phyloP scores from a whole-genome alignment of 2,797 vertebrate genomes.

The Lates japonicus region DNA sequence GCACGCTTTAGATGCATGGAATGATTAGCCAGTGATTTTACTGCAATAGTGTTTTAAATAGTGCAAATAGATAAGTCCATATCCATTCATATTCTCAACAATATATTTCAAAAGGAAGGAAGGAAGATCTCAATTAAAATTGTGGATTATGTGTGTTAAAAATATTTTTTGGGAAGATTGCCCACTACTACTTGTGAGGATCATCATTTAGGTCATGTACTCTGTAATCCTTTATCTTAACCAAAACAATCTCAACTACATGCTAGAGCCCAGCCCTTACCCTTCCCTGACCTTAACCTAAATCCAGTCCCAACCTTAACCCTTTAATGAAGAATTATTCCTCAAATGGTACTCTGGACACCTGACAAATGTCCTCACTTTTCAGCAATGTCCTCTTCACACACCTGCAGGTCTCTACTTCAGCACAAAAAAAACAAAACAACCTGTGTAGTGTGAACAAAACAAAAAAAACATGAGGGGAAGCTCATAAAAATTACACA shows the following conservation, averaged over 20 bases:
- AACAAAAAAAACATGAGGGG: not conserved
- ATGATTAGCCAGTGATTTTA: too few species aligned
- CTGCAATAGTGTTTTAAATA: too few species aligned
- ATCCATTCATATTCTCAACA: too few species aligned
- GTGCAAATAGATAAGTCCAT: too few species aligned
- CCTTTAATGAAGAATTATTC: not conserved
- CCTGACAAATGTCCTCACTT: not conserved
- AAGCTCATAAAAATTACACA: conserved; percentile 11
- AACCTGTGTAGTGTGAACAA: conserved; percentile 21
- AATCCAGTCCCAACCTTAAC: not conserved
- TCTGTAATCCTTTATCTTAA: not conserved
- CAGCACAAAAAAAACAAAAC: not conserved
- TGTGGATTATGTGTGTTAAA: too few species aligned
- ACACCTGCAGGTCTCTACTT: conserved; percentile 1
- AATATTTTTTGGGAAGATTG: too few species aligned
- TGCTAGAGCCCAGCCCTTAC: not conserved
- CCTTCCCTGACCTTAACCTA: not conserved
- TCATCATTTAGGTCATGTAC: too few species aligned
- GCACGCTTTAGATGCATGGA: too few species aligned
- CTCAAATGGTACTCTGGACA: not conserved
- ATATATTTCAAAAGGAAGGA: too few species aligned
- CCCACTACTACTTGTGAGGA: too few species aligned
- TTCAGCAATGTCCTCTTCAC: not conserved
- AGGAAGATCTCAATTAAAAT: too few species aligned
- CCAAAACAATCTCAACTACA: not conserved